Percentiles rank a stretch among this genome's conserved stretches.
These are phyloP conservation scores for Cryptotermes secundus DNA, from an alignment of 1,140 invertebrate species.

Conservation along the genomic window DNA sequence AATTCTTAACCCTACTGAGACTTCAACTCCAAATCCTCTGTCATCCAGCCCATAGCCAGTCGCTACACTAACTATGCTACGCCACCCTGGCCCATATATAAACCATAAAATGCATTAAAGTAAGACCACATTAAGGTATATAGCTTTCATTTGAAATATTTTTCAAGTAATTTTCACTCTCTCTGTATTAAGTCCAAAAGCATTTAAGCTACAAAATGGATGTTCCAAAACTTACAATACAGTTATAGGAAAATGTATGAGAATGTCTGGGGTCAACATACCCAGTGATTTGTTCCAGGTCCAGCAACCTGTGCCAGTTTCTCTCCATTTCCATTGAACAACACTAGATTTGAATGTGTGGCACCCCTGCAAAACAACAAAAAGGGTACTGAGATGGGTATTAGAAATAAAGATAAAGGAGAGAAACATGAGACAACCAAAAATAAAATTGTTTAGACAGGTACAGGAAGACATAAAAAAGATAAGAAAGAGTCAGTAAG, in stretches of 20 bases:
- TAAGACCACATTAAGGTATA: too few species aligned
- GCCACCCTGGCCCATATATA: too few species aligned
- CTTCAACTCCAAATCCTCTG: too few species aligned
- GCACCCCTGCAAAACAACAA: conserved; percentile 68
- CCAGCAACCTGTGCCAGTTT: conserved; percentile 65
- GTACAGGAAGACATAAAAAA: too few species aligned
- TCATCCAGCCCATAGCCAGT: neutral
- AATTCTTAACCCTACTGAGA: too few species aligned
- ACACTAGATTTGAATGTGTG: conserved; percentile 75
- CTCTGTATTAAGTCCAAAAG: neutral
- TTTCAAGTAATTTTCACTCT: neutral
- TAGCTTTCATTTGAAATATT: neutral
- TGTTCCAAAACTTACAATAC: neutral
- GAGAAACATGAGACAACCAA: too few species aligned
- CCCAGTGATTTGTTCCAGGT: conserved; percentile 81
- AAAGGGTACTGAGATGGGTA: neutral
- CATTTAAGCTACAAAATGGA: neutral
- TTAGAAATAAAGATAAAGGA: too few species aligned
- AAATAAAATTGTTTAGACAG: too few species aligned
- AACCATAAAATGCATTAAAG: too few species aligned
- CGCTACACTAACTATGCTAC: neutral
- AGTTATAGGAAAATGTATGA: neutral
- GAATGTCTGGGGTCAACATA: conserved; percentile 41
- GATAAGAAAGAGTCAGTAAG: too few species aligned
- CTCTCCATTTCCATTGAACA: conserved; percentile 69